Conservation (phyloP, 2,797 vertebrate genomes). For the Gallinago stenura region DNA sequence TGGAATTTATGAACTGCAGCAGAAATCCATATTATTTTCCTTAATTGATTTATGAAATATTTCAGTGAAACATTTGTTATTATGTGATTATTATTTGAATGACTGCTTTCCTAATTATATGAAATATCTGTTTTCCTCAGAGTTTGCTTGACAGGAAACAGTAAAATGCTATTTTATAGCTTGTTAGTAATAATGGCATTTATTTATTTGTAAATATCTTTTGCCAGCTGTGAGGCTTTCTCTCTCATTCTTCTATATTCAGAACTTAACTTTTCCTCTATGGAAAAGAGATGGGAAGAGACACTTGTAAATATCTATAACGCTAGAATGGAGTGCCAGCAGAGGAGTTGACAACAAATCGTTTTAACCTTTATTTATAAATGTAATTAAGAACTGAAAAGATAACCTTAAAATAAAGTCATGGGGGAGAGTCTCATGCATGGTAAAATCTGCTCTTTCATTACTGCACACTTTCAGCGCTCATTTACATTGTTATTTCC, state of each 20-base stretch:
- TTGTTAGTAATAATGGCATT: neutral
- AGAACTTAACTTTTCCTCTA: neutral
- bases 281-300: neutral
- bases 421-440: neutral
- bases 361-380: constrained; percentile 45
- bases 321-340: neutral
- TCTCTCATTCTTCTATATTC: neutral
- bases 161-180: constrained; percentile 32
- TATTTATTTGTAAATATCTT: neutral
- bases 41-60: constrained; percentile 23
- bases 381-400: constrained; percentile 42
- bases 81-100: constrained; percentile 4
- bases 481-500: constrained; percentile 71
- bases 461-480: neutral
- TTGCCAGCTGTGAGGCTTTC: neutral
- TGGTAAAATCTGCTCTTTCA: constrained; percentile 24
- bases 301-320: neutral
- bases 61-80: constrained; percentile 27
- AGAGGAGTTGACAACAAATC: neutral
- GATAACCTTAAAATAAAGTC: constrained; percentile 17
- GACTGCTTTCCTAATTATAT: constrained; percentile 45
- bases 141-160: constrained; percentile 20
- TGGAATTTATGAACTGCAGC: constrained; percentile 39
- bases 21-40: neutral
- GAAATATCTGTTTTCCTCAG: constrained; percentile 43